These are phyloP conservation scores for Apogon hyalosoma DNA, from an alignment of 2,797 vertebrate species.

Conservation along the genomic window DNA sequence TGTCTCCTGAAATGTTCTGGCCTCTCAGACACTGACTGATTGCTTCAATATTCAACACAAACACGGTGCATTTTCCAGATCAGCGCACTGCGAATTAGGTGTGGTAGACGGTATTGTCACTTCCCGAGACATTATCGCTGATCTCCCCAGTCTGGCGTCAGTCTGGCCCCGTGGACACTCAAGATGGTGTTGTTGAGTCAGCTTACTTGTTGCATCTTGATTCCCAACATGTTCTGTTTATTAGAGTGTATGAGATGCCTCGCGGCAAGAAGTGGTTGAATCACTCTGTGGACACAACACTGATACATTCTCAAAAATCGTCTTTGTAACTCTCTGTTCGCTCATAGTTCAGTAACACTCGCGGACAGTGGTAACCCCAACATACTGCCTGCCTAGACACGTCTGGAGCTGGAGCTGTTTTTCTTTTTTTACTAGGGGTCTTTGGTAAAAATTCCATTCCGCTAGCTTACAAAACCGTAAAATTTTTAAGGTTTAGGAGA, in stretches of 20 bases:
- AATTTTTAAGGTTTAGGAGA: not conserved
- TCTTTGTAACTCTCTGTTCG: not conserved
- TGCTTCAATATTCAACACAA: not conserved
- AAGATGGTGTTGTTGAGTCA: conserved; percentile 21
- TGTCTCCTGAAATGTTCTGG: not conserved
- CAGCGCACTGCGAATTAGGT: not conserved
- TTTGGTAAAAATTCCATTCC: not conserved
- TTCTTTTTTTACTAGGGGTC: not conserved
- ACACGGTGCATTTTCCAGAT: not conserved
- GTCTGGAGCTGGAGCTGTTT: too few species aligned
- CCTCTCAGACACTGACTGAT: not conserved
- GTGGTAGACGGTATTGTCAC: not conserved
- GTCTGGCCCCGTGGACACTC: conserved; percentile 12
- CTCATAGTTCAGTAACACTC: not conserved
- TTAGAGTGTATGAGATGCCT: conserved; percentile 27
- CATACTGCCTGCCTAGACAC: conserved; percentile 3
- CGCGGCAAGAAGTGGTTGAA: conserved; percentile 8
- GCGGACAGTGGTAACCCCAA: conserved; percentile 11
- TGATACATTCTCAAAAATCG: not conserved
- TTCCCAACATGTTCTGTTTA: conserved; percentile 15
- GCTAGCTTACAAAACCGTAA: not conserved
- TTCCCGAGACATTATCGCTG: not conserved
- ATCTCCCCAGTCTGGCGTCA: conserved; percentile 8
- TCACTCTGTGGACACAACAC: conserved; percentile 24
- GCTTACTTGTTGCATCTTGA: conserved; percentile 17